phyloP scores from a whole-genome alignment of 2,888 invertebrate species.

The Nebria brevicollis region DNA sequence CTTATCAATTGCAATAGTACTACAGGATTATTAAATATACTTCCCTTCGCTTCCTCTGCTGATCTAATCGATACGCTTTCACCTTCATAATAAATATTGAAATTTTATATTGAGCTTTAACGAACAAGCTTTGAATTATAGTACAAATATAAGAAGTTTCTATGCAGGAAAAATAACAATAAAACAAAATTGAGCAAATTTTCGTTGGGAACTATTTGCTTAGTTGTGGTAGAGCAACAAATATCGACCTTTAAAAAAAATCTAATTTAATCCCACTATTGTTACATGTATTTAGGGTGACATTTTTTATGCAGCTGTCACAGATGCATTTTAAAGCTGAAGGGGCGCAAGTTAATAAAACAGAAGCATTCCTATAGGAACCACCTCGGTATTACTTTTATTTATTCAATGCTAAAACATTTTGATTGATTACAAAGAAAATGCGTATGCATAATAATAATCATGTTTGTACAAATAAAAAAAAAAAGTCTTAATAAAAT shows the following conservation, averaged over 20 bases:
- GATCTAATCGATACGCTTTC: background rate
- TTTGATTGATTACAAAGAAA: no score
- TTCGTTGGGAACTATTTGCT: slow-evolving; percentile 40
- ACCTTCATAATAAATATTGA: no score
- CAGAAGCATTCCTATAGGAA: background rate
- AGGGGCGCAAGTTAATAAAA: background rate
- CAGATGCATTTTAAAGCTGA: background rate
- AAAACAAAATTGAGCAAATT: slow-evolving; percentile 37
- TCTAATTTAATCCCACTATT: background rate
- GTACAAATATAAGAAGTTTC: background rate
- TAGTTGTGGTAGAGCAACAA: slow-evolving; percentile 39
- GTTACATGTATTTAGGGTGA: background rate
- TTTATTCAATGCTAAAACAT: no score
- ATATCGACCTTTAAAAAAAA: background rate
- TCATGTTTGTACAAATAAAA: no score
- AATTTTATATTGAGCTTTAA: no score
- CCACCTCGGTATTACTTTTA: background rate
- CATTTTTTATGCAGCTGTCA: slow-evolving; percentile 45
- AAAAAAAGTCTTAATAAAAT: no score
- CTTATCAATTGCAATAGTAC: slow-evolving; percentile 32
- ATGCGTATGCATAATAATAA: no score
- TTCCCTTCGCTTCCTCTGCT: background rate
- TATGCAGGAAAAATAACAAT: background rate
- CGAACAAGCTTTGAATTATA: no score
- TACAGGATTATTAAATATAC: slow-evolving; percentile 37